Percentiles rank a stretch among this genome's conserved stretches.
phyloP scores from a whole-genome alignment of 2,888 invertebrate species.

The Erebia epiphron region DNA sequence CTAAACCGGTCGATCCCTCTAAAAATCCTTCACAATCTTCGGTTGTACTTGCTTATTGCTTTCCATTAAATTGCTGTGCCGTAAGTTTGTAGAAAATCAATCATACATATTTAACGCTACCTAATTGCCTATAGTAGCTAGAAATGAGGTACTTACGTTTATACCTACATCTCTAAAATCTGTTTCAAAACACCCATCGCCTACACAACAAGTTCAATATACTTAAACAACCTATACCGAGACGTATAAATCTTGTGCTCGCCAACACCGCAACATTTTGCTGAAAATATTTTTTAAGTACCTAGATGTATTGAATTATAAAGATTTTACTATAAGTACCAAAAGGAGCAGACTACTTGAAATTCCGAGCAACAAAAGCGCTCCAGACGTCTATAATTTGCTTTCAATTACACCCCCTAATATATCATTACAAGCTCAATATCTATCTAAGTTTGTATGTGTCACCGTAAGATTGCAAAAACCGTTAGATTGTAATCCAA shows the following conservation, averaged over 20 bases:
- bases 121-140: no score
- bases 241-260: not conserved
- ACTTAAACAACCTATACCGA: not conserved
- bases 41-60: no score
- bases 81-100: no score
- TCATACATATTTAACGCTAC: no score
- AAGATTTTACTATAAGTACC: not conserved
- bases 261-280: not conserved
- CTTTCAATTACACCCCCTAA: constrained; percentile 45
- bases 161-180: not conserved
- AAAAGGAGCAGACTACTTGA: constrained; percentile 23
- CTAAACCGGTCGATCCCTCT: no score
- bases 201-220: not conserved
- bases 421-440: not conserved
- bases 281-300: constrained; percentile 8
- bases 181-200: not conserved
- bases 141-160: no score
- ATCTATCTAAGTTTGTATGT: not conserved
- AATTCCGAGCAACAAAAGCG: constrained; percentile 20
- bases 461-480: no score
- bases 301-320: constrained; percentile 13
- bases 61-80: no score
- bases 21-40: no score
- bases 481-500: no score
- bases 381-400: constrained; percentile 47